A percentile compares a stretch with the other conserved stretches of the same genome.
phyloP scores from a whole-genome alignment of 2,888 invertebrate genomes.

The Alcis repandata region DNA sequence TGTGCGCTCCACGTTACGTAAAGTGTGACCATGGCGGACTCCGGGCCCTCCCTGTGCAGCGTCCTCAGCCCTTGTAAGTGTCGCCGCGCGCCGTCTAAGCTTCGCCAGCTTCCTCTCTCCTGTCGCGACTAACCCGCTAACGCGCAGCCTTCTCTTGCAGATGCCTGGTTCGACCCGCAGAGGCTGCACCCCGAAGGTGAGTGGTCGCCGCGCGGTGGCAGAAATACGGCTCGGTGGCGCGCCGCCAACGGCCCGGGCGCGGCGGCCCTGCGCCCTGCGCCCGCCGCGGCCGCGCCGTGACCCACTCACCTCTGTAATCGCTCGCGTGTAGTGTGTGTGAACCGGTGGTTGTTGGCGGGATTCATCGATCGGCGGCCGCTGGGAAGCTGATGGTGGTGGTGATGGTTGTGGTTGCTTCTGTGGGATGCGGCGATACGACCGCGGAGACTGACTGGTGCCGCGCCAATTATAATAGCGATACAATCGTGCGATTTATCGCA shows the following conservation, averaged over 20 bases:
- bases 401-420: slow-evolving; percentile 9
- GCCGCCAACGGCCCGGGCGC: slow-evolving; percentile 64
- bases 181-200: slow-evolving; percentile 97
- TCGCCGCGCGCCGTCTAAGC: slow-evolving; percentile 60
- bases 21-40: slow-evolving; percentile 80
- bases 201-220: slow-evolving; percentile 71
- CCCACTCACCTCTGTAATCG: slow-evolving; percentile 47
- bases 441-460: slow-evolving; percentile 34
- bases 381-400: slow-evolving; percentile 1
- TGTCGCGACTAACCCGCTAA: slow-evolving; percentile 86
- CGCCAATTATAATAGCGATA: slow-evolving; percentile 44
- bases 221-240: slow-evolving; percentile 67
- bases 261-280: slow-evolving; percentile 52
- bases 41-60: slow-evolving; percentile 82
- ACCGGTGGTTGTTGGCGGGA: not conserved
- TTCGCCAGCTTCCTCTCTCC: slow-evolving; percentile 71
- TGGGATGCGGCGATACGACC: slow-evolving; percentile 1
- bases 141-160: slow-evolving; percentile 90
- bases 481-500: slow-evolving; percentile 42
- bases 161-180: slow-evolving; percentile 97
- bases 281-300: slow-evolving; percentile 60
- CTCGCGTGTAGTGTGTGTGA: slow-evolving; percentile 25
- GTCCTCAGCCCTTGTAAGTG: slow-evolving; percentile 83
- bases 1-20: slow-evolving; percentile 76
- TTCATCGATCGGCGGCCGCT: slow-evolving; percentile 4